Evolutionary conservation across 2,113 vertebrate species (phyloP).

Genomic region (Cranoglanis bouderius): DNA sequence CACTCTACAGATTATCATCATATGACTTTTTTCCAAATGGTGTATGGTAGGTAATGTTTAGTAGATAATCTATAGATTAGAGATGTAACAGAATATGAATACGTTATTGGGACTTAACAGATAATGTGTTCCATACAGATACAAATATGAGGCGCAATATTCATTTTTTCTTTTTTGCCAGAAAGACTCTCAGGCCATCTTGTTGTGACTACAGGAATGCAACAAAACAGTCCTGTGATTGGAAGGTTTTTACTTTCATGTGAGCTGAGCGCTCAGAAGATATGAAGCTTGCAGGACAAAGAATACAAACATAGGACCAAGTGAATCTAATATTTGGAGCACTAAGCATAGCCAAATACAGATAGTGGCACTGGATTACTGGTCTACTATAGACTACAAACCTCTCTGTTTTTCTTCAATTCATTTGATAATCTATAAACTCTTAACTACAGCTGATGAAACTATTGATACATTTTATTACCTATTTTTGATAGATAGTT

Average conservation of each 20-base stretch:
- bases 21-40: not conserved
- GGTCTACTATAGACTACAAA: not conserved
- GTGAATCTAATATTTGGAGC: not conserved
- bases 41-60: not conserved
- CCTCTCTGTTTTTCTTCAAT: not conserved
- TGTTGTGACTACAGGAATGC: not conserved
- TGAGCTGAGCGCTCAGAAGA: not conserved
- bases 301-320: not conserved
- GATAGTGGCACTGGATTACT: not conserved
- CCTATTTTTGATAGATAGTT: not conserved
- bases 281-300: not conserved
- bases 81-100: not conserved
- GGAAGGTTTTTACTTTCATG: not conserved
- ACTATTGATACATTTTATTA: not conserved
- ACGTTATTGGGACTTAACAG: not conserved
- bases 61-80: not conserved
- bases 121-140: not conserved
- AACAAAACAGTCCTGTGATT: not conserved
- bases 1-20: not conserved
- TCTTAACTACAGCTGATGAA: not conserved
- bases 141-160: not conserved
- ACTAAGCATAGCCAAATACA: not conserved
- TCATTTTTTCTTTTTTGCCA: not conserved
- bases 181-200: not conserved
- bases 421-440: not conserved